These are phyloP conservation scores for Drosophila insularis DNA, from an alignment of 1,140 invertebrate genomes.

Conservation along the genomic window DNA sequence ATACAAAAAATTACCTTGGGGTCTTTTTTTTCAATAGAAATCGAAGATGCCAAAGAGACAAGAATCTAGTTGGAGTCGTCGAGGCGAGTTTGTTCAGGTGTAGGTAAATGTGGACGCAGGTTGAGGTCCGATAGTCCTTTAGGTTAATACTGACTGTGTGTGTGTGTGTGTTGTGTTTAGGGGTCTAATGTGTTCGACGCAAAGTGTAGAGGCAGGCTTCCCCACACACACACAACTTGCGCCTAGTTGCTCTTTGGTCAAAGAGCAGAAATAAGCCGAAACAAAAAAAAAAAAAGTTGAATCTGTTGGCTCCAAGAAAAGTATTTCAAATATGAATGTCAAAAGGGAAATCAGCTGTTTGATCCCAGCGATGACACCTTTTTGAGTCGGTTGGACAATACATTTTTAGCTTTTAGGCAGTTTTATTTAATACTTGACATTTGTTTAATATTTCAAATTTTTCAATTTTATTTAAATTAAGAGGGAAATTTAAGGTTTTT, in stretches of 20 bases:
- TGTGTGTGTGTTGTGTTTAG: background rate
- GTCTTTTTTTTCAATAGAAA: background rate
- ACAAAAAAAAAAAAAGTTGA: no score
- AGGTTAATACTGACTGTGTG: background rate
- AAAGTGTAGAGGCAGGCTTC: background rate
- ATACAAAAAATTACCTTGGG: background rate
- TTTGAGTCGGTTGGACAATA: no score
- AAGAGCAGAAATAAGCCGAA: background rate
- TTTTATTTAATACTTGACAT: no score
- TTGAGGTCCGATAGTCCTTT: background rate
- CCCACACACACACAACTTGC: background rate
- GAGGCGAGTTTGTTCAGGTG: no score
- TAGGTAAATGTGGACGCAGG: background rate
- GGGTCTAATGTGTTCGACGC: background rate
- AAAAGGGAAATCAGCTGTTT: no score
- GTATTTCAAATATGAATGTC: background rate
- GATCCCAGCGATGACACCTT: no score
- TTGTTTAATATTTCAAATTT: no score
- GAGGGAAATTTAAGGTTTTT: no score
- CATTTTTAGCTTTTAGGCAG: no score
- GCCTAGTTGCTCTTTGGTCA: background rate
- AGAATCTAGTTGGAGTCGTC: background rate
- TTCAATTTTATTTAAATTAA: no score
- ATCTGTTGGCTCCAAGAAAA: background rate
- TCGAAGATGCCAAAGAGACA: slow-evolving; percentile 4